Evolutionary conservation across 2,113 vertebrate species (phyloP).

Genomic region (Raja brachyura): DNA sequence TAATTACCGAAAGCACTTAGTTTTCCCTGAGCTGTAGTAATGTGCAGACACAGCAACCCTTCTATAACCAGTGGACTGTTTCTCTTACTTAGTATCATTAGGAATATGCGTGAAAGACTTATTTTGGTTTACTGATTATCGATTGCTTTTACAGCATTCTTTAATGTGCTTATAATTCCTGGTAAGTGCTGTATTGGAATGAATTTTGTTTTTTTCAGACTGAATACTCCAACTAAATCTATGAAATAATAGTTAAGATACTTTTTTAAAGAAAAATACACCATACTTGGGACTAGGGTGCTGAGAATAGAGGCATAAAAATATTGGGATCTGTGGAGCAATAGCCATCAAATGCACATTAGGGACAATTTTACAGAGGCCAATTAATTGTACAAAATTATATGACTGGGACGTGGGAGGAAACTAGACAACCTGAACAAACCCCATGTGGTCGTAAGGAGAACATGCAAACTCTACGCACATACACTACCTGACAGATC

Average conservation of each 20-base stretch:
- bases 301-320: neutral
- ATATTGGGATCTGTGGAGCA: too few species aligned
- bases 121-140: neutral
- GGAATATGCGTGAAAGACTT: neutral
- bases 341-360: too few species aligned
- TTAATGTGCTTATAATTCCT: conserved; percentile 8
- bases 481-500: too few species aligned
- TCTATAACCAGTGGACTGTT: neutral
- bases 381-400: too few species aligned
- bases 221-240: neutral
- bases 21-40: neutral
- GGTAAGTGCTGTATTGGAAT: neutral
- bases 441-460: too few species aligned
- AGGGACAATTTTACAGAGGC: too few species aligned
- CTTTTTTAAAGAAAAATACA: neutral
- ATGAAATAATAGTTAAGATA: neutral
- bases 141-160: conserved; percentile 29
- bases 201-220: neutral
- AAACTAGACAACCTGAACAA: too few species aligned
- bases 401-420: too few species aligned
- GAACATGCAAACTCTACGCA: too few species aligned
- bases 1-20: neutral
- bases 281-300: neutral
- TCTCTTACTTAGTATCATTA: conserved; percentile 1
- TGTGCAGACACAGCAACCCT: conserved; percentile 4